A percentile compares a stretch with the other conserved stretches of the same genome.
Conservation (phyloP, 2,888 invertebrate species). For the Drosophila lutescens region DNA sequence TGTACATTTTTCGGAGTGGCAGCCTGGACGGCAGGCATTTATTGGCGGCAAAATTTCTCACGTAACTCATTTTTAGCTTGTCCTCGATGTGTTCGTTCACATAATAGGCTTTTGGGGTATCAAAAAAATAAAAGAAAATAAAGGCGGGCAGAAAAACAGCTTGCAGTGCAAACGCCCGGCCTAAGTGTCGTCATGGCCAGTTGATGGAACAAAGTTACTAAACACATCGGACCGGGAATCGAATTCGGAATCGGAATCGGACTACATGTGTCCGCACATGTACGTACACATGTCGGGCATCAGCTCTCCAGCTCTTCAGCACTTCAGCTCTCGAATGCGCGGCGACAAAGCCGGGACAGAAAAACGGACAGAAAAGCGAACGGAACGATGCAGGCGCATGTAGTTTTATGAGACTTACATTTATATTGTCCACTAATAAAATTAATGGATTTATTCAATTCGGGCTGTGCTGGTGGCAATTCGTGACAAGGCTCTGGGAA, state of each 20-base stretch:
- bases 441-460: conserved; percentile 83
- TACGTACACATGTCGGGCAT: conserved; percentile 53
- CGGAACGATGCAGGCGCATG: conserved; percentile 62
- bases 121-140: conserved; percentile 3
- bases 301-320: conserved; percentile 31
- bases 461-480: conserved; percentile 68
- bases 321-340: conserved; percentile 23
- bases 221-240: conserved; percentile 32
- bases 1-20: conserved; percentile 6
- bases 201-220: conserved; percentile 57
- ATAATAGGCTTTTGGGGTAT: conserved; percentile 42
- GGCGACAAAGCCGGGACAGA: conserved; percentile 33
- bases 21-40: conserved; percentile 5
- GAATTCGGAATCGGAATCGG: conserved; percentile 33
- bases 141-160: conserved; percentile 5
- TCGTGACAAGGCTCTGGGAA: conserved; percentile 53
- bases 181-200: conserved; percentile 48
- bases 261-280: conserved; percentile 56
- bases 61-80: conserved; percentile 27
- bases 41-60: conserved; percentile 30
- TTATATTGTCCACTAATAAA: conserved; percentile 83
- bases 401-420: conserved; percentile 74
- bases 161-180: conserved; percentile 20
- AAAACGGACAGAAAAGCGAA: conserved; percentile 36
- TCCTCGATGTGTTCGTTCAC: conserved; percentile 25